Conservation (phyloP, 1,140 invertebrate species). For the Caerostris extrusa region DNA sequence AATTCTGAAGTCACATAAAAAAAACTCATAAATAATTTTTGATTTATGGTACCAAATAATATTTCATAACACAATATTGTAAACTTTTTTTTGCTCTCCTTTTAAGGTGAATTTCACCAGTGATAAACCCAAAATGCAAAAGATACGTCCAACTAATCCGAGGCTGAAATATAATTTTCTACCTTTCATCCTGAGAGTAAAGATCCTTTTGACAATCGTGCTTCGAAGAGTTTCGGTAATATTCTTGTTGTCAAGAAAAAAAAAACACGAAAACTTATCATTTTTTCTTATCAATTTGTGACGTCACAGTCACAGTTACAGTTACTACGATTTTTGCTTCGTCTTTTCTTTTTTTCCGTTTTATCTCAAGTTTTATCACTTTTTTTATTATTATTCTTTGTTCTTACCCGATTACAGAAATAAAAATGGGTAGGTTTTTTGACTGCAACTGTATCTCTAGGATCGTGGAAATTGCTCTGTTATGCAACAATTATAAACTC, state of each 20-base stretch:
- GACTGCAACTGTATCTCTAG: neutral
- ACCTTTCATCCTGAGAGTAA: neutral
- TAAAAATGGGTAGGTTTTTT: neutral
- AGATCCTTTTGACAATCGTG: neutral
- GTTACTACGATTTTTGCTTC: neutral
- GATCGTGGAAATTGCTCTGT: too few species aligned
- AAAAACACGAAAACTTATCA: neutral
- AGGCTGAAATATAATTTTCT: neutral
- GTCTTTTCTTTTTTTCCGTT: neutral
- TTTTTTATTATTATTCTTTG: neutral
- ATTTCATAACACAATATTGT: neutral
- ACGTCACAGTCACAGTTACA: neutral
- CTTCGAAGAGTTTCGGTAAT: neutral
- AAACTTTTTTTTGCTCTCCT: neutral
- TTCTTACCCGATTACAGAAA: neutral
- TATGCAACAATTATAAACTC: too few species aligned
- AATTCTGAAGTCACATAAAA: too few species aligned
- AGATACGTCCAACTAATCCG: neutral
- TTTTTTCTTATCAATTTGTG: neutral
- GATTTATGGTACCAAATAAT: neutral
- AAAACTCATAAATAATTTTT: neutral
- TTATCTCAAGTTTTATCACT: constrained; percentile 4
- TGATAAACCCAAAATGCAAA: neutral
- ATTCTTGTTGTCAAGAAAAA: neutral
- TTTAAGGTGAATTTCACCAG: neutral